Evolutionary conservation across 2,888 invertebrate species (phyloP), one percentile per base, ranked within the genome.

Genomic region (Mythimna ferrago): DNA sequence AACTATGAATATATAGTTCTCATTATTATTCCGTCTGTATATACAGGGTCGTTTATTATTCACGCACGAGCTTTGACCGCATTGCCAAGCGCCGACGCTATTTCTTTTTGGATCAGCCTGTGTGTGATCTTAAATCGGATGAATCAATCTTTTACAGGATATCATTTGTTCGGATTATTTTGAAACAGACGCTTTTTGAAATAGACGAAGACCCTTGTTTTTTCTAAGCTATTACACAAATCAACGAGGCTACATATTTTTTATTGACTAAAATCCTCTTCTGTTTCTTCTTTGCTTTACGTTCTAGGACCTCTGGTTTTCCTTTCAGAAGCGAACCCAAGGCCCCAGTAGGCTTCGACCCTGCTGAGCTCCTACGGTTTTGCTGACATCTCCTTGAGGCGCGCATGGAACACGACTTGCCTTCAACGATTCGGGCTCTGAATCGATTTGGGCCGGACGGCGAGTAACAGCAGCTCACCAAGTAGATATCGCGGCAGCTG

Each of bases 61-160:
- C 79, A 85, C 63, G 71, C 71, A 66, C 65, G 64, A 58, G 54
- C 60, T 71, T 75, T 85, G 85, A 83, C 82, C 85, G 79, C 71
- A 71, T 71, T 78, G 66, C 70, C 53, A 69, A 80, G 38, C 6
- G 35, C 80, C 32, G 21, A 11, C 44, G 48, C 19, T 65, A 66
- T 73, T 69, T 75, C 67, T 53, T 83, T 48, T 84, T 61, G 11
- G 69, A 69, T 66, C 68, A 67, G 4, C 35, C 80, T 68, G 26
- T 74, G 63, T 74, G 63, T 66, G 77, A 26, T 66, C 53, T 69
- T 64, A 54, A 83, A 74, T 74, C 66, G 69, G 57, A 70, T 75
- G 60, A 61, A 74, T 69, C 58, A 69, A 83, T 80, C 66, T 74
- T 56, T 41, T 54, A 19, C 35, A 9, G 62, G 56, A 53, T 61